These are phyloP conservation scores for Halichondria panicea DNA, from an alignment of 37 sponge, comb jelly and placozoan genomes.

Conservation along the genomic window DNA sequence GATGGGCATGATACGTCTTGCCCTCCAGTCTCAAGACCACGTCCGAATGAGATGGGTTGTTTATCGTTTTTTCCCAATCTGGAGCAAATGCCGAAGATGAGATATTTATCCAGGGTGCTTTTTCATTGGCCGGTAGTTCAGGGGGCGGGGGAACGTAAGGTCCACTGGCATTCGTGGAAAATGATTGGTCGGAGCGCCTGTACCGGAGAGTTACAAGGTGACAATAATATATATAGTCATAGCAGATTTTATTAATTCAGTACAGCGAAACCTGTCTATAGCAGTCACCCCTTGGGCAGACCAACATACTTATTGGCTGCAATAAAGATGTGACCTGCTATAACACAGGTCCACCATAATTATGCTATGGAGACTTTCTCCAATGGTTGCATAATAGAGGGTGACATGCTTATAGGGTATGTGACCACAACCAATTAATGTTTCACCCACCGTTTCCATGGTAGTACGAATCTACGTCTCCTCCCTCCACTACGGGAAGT, in stretches of 20 bases:
- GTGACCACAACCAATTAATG: too few species aligned
- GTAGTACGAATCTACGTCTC: too few species aligned
- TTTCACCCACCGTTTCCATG: too few species aligned
- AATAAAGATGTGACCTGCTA: too few species aligned
- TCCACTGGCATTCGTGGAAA: background rate
- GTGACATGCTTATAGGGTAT: too few species aligned
- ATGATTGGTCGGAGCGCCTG: constrained; percentile 18
- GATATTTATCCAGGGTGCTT: constrained; percentile 87
- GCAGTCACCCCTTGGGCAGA: background rate
- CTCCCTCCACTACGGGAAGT: too few species aligned
- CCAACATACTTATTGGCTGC: too few species aligned
- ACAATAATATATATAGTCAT: background rate
- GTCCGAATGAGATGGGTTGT: constrained; percentile 38
- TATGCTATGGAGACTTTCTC: too few species aligned
- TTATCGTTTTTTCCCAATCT: constrained; percentile 57
- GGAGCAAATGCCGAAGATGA: constrained; percentile 36
- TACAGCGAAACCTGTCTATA: too few species aligned
- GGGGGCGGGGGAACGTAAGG: constrained; percentile 78
- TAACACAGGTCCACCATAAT: too few species aligned
- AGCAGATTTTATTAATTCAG: too few species aligned
- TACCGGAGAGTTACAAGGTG: background rate
- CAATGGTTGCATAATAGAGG: too few species aligned
- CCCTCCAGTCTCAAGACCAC: constrained; percentile 43
- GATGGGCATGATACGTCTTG: constrained; percentile 54
- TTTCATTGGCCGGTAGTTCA: constrained; percentile 56